Base-by-base conservation (phyloP, 2,888 invertebrate genomes). In the Alentia gelatinosa region DNA sequence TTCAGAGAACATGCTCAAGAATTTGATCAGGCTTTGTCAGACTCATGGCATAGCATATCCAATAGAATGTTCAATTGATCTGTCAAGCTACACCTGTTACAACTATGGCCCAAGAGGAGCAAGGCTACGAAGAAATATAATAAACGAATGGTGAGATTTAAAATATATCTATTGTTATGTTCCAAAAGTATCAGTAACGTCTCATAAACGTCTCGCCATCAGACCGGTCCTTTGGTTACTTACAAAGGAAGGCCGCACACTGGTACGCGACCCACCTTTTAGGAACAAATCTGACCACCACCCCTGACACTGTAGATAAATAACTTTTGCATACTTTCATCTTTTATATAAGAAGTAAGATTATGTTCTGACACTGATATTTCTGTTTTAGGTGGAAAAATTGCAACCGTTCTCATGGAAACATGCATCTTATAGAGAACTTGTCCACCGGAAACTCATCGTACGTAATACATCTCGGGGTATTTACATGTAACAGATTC, bases 41-140 rank as follows among this genome's bases (percentile, higher is more conserved):
- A n/a, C 74, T 35, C 37, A 68, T 37, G 89, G 89, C 37, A 68
- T 89, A 26, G 63, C 42, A 39, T 42, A 68, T 19, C 74, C 74
- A 37, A 33, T 68, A 26, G 89, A 74, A 75, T 63, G 63, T 26
- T 7, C 40, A 12, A 33, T 89, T n/a, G 75, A 89, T n/a, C 33
- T 37, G 4, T 40, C 63, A 75, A n/a, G 68, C 30, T 75, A 68
- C 30, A 68, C 68, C 0, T 89, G 89, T 26, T 89, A 89, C 75
- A 89, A 74, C 75, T 89, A 89, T 40, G 89, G 89, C 5, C 89
- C 89, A 12, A 9, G 39, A 15, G 89, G 89, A 7, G 63, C 89
- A 1, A 37, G 63, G 33, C 9, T 89, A 26, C 74, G 89, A n/a
- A 74, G 42, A n/a, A 74, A 89, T 26, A 37, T 89, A 7, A 40